These are phyloP conservation scores for Loripinus fragilis DNA, from an alignment of 2,888 invertebrate species.

Conservation along the genomic window DNA sequence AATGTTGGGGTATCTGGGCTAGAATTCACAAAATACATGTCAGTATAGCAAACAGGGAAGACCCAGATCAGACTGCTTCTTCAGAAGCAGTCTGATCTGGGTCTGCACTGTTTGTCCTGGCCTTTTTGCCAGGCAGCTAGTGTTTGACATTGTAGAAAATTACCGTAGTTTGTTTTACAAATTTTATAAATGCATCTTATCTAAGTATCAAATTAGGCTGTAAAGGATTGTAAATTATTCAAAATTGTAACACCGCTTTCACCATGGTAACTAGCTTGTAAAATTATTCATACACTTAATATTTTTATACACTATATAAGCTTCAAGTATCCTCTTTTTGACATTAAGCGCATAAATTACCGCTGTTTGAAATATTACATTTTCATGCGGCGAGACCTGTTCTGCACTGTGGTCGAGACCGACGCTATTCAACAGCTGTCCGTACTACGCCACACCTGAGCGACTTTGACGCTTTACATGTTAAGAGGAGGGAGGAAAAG, in stretches of 20 bases:
- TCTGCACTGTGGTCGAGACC: not conserved
- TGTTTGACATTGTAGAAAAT: no score
- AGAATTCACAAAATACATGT: no score
- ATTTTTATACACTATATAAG: slow-evolving; percentile 13
- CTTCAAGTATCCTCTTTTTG: slow-evolving; percentile 7
- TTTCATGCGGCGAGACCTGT: not conserved
- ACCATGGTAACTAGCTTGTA: slow-evolving; percentile 18
- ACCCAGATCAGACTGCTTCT: no score
- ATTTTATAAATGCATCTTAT: not conserved
- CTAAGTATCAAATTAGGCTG: slow-evolving; percentile 3
- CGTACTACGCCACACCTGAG: not conserved
- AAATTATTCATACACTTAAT: slow-evolving; percentile 32
- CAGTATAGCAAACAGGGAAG: no score
- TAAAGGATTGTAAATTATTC: not conserved
- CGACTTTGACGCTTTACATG: not conserved
- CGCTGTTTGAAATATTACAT: slow-evolving; percentile 2
- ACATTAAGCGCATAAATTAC: slow-evolving; percentile 14
- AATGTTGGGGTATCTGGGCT: no score
- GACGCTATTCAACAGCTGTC: slow-evolving; percentile 16
- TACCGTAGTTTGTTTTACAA: no score
- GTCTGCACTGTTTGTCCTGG: no score
- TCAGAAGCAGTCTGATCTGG: no score
- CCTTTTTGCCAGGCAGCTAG: no score
- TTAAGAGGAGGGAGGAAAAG: slow-evolving; percentile 11
- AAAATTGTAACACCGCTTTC: not conserved